phyloP scores from a whole-genome alignment of 2,888 invertebrate genomes.

The Dioctria linearis region DNA sequence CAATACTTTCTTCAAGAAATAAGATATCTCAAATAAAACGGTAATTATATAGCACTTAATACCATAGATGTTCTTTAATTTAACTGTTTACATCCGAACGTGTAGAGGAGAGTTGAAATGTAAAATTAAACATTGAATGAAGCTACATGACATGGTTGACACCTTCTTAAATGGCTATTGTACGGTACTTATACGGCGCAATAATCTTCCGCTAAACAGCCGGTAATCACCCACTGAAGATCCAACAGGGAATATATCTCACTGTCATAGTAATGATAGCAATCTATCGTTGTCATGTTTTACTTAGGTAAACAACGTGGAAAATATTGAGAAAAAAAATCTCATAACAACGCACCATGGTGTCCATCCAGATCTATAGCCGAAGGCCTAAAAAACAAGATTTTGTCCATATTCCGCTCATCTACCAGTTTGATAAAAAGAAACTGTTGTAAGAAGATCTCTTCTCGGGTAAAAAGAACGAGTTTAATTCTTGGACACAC shows the following conservation, averaged over 20 bases:
- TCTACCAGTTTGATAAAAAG: constrained; percentile 23
- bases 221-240: constrained; percentile 48
- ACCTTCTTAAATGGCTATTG: constrained; percentile 37
- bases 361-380: constrained; percentile 47
- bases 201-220: constrained; percentile 45
- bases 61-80: constrained; percentile 12
- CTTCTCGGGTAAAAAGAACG: constrained; percentile 30
- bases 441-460: constrained; percentile 39
- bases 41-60: too few species aligned
- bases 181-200: constrained; percentile 13
- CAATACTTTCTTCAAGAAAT: too few species aligned
- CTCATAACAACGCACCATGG: constrained; percentile 46
- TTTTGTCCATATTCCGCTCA: constrained; percentile 47
- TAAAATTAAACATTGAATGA: constrained; percentile 44
- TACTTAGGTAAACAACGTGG: constrained; percentile 47
- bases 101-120: constrained; percentile 15
- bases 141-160: constrained; percentile 42
- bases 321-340: constrained; percentile 8
- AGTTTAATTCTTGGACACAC: constrained; percentile 47
- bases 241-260: constrained; percentile 39
- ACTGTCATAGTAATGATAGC: constrained; percentile 49
- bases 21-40: too few species aligned
- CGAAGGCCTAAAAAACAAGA: constrained; percentile 44
- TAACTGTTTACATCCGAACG: constrained; percentile 22
- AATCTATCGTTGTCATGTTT: constrained; percentile 51